Percentiles rank a stretch among this genome's conserved stretches.
phyloP scores from a whole-genome alignment of 2,797 vertebrate genomes.

The Natrix natrix region DNA sequence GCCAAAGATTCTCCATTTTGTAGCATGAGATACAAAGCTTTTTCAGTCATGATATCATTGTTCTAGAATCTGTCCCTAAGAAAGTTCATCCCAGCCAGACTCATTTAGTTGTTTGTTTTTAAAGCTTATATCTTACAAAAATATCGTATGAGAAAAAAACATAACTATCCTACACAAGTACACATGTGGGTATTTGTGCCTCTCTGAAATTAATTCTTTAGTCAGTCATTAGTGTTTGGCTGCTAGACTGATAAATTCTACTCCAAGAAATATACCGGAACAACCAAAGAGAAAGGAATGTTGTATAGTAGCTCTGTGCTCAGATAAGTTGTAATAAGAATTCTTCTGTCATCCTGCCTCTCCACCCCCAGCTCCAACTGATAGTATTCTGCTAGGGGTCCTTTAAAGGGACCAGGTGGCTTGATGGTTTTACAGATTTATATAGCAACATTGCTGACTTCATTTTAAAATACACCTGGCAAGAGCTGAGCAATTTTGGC shows the following conservation, averaged over 20 bases:
- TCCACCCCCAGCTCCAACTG: not conserved
- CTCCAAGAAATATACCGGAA: not conserved
- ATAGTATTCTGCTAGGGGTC: not conserved
- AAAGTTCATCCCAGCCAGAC: not conserved
- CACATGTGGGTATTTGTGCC: not conserved
- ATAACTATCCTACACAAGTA: not conserved
- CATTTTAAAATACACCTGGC: not conserved
- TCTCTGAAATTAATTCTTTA: not conserved
- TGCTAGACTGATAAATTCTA: not conserved
- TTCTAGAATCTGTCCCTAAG: not conserved
- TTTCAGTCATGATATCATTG: not conserved
- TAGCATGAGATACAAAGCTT: not conserved
- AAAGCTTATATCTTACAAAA: not conserved
- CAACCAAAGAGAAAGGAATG: not conserved
- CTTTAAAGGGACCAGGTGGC: not conserved
- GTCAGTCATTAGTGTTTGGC: not conserved
- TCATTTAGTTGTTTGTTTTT: not conserved
- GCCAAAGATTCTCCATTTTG: not conserved
- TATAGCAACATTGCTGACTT: not conserved
- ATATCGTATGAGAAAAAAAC: not conserved
- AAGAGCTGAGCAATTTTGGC: not conserved
- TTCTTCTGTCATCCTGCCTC: not conserved
- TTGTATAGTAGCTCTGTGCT: not conserved
- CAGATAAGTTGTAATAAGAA: not conserved
- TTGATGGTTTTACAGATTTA: not conserved